Evolutionary conservation across 2,113 vertebrate species (phyloP).

Genomic region (Theristicus caerulescens): DNA sequence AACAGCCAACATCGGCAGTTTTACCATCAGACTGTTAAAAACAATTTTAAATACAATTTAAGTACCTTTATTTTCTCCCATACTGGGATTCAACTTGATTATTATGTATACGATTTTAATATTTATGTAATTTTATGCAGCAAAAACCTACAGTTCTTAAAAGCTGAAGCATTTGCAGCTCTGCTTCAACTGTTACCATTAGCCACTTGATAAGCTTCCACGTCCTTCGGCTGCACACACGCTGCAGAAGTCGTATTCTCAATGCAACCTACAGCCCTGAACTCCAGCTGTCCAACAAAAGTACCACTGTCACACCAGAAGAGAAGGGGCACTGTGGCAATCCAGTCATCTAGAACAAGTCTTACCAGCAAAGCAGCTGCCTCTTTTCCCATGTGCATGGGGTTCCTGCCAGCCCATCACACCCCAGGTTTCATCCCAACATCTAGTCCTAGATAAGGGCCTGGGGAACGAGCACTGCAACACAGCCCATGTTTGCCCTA

Average conservation of each 20-base stretch:
- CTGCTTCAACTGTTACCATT: background rate
- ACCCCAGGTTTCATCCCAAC: background rate
- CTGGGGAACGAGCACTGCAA: background rate
- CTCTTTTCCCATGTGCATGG: background rate
- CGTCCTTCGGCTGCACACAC: fast-evolving
- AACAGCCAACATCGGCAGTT: background rate
- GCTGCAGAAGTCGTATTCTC: background rate
- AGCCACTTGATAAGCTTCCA: background rate
- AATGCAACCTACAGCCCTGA: background rate
- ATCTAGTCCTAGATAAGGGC: background rate
- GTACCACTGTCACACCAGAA: background rate
- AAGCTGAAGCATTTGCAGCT: background rate
- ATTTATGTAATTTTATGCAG: background rate
- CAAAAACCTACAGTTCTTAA: background rate
- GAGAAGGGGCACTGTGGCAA: background rate
- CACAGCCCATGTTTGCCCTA: fast-evolving
- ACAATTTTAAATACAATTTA: background rate
- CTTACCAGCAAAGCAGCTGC: fast-evolving
- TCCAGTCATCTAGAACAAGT: background rate
- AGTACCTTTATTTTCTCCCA: background rate
- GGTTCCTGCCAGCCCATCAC: background rate
- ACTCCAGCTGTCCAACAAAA: background rate
- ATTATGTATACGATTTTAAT: background rate
- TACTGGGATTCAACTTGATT: background rate
- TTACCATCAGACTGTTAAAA: background rate